Evolutionary conservation across 2,888 invertebrate genomes (phyloP).

Genomic region (Phaonia tiefii): DNA sequence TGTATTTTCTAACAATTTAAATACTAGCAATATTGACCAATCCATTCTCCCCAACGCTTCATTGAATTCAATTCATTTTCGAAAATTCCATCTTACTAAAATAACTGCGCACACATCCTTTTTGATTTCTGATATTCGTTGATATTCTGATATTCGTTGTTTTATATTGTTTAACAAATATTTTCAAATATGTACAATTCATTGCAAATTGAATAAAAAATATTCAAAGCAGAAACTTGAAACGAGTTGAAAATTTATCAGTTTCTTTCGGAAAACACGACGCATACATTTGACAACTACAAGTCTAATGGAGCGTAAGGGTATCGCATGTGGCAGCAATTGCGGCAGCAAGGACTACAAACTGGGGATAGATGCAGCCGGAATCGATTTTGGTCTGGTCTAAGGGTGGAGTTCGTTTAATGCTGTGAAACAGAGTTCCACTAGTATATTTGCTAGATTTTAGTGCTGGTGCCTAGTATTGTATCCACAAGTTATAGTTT

Average conservation of each 20-base stretch:
- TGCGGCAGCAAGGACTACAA: too few species aligned
- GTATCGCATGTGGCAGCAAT: conserved; percentile 44
- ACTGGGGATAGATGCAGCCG: not conserved
- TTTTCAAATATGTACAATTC: conserved; percentile 53
- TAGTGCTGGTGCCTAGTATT: conserved; percentile 32
- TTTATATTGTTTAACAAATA: conserved; percentile 44
- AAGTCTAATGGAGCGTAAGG: conserved; percentile 65
- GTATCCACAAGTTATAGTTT: too few species aligned
- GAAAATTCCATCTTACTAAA: conserved; percentile 17
- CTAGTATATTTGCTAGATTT: conserved; percentile 14
- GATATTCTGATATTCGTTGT: not conserved
- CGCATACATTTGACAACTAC: conserved; percentile 57
- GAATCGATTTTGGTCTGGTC: not conserved
- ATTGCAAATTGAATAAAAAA: conserved; percentile 8
- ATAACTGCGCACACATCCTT: conserved; percentile 21
- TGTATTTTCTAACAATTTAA: too few species aligned
- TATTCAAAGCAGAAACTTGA: too few species aligned
- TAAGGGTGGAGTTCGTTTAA: not conserved
- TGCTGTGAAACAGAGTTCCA: too few species aligned
- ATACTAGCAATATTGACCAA: too few species aligned
- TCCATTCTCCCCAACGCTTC: too few species aligned
- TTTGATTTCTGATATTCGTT: not conserved
- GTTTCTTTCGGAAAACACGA: not conserved
- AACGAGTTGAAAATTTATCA: not conserved
- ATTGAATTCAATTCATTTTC: too few species aligned